phyloP scores from a whole-genome alignment of 2,113 vertebrate genomes.

The Cyanoramphus novaezelandiae region DNA sequence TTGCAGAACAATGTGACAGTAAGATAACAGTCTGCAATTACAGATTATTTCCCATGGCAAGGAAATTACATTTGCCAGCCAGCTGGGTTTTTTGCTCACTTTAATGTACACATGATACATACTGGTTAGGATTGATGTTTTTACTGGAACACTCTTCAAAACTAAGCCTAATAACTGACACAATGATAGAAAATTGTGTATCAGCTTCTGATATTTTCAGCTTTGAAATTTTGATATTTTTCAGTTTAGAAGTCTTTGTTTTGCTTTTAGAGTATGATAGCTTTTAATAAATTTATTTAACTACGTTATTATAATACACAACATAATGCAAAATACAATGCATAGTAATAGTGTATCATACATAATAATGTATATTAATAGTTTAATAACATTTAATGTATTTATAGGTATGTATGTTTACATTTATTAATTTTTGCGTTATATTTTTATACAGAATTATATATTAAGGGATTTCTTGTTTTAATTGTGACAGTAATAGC shows the following conservation, averaged over 20 bases:
- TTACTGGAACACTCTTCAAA: background rate
- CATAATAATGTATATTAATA: background rate
- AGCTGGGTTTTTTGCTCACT: background rate
- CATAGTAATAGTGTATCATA: background rate
- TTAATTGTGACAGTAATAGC: background rate
- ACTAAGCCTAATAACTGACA: background rate
- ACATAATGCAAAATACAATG: background rate
- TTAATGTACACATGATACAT: background rate
- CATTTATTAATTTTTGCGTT: background rate
- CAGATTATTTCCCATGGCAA: slow-evolving; percentile 16
- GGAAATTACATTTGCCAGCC: background rate
- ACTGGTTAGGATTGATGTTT: background rate
- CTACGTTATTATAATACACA: background rate
- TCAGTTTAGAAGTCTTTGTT: background rate
- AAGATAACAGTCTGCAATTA: slow-evolving; percentile 32
- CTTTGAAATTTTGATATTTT: background rate
- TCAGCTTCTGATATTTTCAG: background rate
- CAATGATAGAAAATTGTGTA: background rate
- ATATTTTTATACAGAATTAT: background rate
- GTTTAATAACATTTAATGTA: background rate
- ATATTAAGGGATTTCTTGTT: background rate
- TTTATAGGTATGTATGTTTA: background rate
- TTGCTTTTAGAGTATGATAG: background rate
- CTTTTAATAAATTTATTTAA: background rate
- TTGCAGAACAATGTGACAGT: slow-evolving; percentile 1